phyloP scores from a whole-genome alignment of 2,888 invertebrate genomes.

The Acleris cristana region DNA sequence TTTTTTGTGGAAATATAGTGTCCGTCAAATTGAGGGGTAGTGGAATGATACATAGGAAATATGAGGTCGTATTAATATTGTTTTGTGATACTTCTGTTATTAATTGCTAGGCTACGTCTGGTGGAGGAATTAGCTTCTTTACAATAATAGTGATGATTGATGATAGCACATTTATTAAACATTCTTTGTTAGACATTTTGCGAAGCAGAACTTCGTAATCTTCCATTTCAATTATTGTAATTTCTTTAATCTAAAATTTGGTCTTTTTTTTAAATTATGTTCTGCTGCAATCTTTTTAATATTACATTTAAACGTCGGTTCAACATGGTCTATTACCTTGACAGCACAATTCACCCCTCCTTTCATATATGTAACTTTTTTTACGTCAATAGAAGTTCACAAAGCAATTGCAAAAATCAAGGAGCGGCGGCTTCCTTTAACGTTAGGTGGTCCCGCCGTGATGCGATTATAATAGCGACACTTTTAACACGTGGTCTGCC shows the following conservation, averaged over 20 bases:
- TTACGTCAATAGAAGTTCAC: conserved; percentile 64
- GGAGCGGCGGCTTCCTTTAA: conserved; percentile 76
- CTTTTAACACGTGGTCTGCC: conserved; percentile 48
- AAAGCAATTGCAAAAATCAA: conserved; percentile 78
- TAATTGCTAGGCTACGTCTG: conserved; percentile 11
- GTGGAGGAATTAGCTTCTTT: conserved; percentile 8
- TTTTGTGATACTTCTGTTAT: conserved; percentile 22
- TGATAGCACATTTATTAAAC: too few relatives aligned
- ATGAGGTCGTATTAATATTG: conserved; percentile 36
- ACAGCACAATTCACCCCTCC: conserved; percentile 27
- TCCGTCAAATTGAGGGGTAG: conserved; percentile 54
- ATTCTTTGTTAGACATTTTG: too few relatives aligned
- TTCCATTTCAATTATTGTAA: too few relatives aligned
- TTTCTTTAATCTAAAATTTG: too few relatives aligned
- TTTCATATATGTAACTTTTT: conserved; percentile 41
- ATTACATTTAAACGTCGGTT: conserved; percentile 6
- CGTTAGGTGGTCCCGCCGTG: conserved; percentile 77
- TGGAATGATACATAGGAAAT: conserved; percentile 40
- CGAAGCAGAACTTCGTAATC: too few relatives aligned
- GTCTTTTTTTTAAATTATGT: too few relatives aligned
- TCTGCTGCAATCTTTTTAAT: conserved; percentile 15
- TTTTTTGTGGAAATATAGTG: conserved; percentile 59
- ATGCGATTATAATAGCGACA: conserved; percentile 83
- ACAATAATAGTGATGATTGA: background rate
- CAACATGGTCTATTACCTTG: conserved; percentile 11